A percentile compares a stretch with the other conserved stretches of the same genome.
Conservation (phyloP, 2,888 invertebrate genomes). For the Cremastinae sp. region DNA sequence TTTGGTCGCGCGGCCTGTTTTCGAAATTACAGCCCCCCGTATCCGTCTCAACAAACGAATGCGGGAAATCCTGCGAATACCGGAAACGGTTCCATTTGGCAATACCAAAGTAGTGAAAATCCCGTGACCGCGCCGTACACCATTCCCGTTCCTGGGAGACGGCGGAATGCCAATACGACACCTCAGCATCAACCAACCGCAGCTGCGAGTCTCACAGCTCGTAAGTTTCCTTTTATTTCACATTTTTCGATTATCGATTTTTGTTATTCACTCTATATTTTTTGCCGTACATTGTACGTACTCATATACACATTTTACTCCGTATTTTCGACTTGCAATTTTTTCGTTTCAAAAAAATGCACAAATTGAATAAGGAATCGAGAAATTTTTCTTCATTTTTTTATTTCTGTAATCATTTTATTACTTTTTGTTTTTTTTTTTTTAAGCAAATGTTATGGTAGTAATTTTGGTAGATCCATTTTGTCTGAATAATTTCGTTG, state of each 20-base stretch:
- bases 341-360: no score
- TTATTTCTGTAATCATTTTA: no score
- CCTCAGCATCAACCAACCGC: constrained; percentile 82
- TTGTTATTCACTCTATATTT: not conserved
- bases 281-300: not conserved
- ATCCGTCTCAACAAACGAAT: constrained; percentile 68
- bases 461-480: no score
- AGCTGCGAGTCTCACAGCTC: constrained; percentile 86
- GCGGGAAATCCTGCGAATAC: constrained; percentile 49
- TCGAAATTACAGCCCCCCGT: constrained; percentile 74
- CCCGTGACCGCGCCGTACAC: constrained; percentile 66
- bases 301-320: not conserved
- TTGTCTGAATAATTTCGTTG: no score
- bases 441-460: no score
- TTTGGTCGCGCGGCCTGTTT: constrained; percentile 79
- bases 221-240: no score
- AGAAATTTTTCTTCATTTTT: no score
- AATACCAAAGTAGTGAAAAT: constrained; percentile 66
- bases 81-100: constrained; percentile 67
- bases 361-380: no score
- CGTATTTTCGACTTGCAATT: no score
- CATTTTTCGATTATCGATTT: constrained; percentile 5
- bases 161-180: constrained; percentile 61
- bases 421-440: no score
- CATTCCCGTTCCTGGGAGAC: constrained; percentile 60